Base-by-base conservation (phyloP, 2,113 vertebrate genomes). In the Heteronetta atricapilla region DNA sequence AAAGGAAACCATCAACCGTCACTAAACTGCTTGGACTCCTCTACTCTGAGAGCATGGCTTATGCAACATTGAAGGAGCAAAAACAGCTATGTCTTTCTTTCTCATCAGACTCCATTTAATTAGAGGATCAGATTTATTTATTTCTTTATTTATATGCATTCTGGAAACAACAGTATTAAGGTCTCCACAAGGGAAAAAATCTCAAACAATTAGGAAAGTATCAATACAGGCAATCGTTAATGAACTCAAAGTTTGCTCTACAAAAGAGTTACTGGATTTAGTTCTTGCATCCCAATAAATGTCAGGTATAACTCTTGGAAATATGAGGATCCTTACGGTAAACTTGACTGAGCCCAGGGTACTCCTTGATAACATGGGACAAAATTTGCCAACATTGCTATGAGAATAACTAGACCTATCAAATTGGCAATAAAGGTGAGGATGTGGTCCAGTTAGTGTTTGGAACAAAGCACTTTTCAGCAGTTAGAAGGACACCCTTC, bases 41-140 rank as follows among this genome's bases (percentile, higher is more conserved):
- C 36, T 64, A 26, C 10, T 70, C 46, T 40, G 26, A 67, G 1
- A 15, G 0, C 0, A 3, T 46, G 17, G 8, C 29, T 72, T 42
- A 19, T 59, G 28, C 6, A 42, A 23, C 70, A 56, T 20, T 28
- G 48, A 79, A 8, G 15, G 46, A 91, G 7, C 10, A 60, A 66
- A 68, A 68, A 23, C 31, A 50, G 1, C 10, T 69, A 28, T 19
- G 10, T 2, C 5, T 38, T 53, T 52, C 34, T 22, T 5, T 4
- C 40, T 67, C n/a, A 38, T 28, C 86, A 66, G 33, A 28, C 8
- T 44, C 4, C 2, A 12, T 42, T 53, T 38, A 66, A 55, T 46
- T 59, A 44, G 58, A 48, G 25, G 14, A 59, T 48, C 11, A 60
- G 28, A 10, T 48, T 31, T 55, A 29, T 55, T 55, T 55, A 50